Conservation (phyloP, 2,113 vertebrate species). For the Cettia cetti region DNA sequence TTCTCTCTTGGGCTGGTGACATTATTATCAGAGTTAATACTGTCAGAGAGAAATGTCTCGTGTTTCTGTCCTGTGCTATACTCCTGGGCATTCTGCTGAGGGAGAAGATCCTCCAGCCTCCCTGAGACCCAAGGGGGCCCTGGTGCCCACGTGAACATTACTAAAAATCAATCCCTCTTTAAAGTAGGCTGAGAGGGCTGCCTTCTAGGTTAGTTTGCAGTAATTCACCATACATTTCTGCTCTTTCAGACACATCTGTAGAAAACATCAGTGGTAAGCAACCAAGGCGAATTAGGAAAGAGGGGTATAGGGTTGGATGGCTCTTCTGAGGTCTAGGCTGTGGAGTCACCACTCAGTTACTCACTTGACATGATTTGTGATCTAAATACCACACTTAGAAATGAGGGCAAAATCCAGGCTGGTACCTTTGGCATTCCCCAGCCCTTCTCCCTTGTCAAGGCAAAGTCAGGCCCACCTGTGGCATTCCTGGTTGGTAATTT, state of each 20-base stretch:
- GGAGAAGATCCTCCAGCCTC: neutral
- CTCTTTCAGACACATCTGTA: neutral
- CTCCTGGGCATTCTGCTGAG: neutral
- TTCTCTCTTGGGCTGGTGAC: neutral
- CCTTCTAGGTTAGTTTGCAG: neutral
- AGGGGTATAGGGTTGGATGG: neutral
- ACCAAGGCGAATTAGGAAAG: neutral
- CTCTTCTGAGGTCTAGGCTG: neutral
- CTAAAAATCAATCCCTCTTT: neutral
- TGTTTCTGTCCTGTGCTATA: neutral
- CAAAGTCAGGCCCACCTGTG: neutral
- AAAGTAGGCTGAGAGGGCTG: rapidly evolving
- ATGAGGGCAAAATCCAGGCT: neutral
- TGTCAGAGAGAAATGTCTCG: neutral
- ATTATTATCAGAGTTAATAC: neutral
- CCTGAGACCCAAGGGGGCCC: neutral
- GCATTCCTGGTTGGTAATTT: neutral
- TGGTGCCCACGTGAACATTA: neutral
- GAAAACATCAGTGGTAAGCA: neutral
- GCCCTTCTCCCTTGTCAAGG: neutral
- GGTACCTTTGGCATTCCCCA: neutral
- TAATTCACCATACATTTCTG: neutral
- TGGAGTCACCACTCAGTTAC: neutral
- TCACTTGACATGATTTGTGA: neutral
- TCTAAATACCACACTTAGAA: neutral